A percentile compares a stretch with the other conserved stretches of the same genome.
phyloP scores from a whole-genome alignment of 1,140 invertebrate species.

The Pseudoatta argentina region DNA sequence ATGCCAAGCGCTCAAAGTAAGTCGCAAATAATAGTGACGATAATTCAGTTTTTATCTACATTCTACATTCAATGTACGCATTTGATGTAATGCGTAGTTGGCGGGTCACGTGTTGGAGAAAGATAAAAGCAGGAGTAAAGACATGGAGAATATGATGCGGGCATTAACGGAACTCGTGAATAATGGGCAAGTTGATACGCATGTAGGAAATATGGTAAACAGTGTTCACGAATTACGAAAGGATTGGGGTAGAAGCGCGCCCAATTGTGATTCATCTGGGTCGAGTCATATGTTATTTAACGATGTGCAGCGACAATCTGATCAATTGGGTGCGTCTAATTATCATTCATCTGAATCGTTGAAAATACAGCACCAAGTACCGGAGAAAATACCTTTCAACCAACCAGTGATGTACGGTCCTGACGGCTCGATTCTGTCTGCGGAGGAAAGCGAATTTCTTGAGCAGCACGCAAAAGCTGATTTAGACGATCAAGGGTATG shows the following conservation, averaged over 20 bases:
- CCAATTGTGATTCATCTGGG: constrained; percentile 66
- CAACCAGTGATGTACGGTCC: constrained; percentile 84
- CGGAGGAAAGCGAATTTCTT: constrained; percentile 84
- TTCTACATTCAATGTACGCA: not conserved
- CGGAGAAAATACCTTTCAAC: constrained; percentile 51
- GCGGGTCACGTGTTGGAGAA: constrained; percentile 84
- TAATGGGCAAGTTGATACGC: constrained; percentile 79
- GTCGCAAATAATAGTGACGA: not conserved
- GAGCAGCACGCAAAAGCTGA: constrained; percentile 64
- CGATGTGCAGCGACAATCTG: constrained; percentile 65
- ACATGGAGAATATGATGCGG: constrained; percentile 84
- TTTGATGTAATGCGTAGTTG: constrained; percentile 72
- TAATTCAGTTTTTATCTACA: not conserved
- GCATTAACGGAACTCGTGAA: constrained; percentile 82
- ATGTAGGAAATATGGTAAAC: constrained; percentile 82
- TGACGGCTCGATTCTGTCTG: constrained; percentile 82
- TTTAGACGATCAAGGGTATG: constrained; percentile 74
- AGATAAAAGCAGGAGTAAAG: constrained; percentile 79
- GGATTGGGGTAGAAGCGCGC: constrained; percentile 79
- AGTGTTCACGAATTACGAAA: constrained; percentile 82
- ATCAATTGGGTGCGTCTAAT: constrained; percentile 49
- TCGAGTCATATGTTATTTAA: constrained; percentile 2
- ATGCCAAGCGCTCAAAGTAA: constrained; percentile 86
- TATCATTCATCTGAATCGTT: constrained; percentile 20
- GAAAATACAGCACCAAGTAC: not conserved